Percentiles rank a stretch among this genome's conserved stretches.
Conservation (phyloP, 2,888 invertebrate species). For the Scaptodrosophila latifasciaeformis region DNA sequence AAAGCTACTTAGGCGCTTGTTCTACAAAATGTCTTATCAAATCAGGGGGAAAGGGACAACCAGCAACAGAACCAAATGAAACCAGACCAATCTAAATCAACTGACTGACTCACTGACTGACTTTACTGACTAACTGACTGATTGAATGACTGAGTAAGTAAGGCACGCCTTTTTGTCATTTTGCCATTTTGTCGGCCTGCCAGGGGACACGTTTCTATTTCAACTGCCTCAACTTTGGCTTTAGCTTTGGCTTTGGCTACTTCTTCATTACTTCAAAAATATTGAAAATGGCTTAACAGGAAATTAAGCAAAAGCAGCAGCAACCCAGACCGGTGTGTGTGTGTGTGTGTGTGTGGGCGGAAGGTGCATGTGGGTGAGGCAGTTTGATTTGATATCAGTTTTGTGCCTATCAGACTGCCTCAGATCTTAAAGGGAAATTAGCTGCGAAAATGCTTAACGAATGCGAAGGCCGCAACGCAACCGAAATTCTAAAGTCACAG, state of each 20-base stretch:
- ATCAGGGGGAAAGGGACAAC: no score
- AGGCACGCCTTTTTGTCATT: constrained; percentile 40
- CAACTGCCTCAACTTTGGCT: constrained; percentile 32
- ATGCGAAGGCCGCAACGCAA: constrained; percentile 43
- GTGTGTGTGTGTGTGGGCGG: not conserved
- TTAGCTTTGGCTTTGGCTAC: constrained; percentile 28
- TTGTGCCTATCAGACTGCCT: constrained; percentile 46
- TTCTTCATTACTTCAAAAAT: constrained; percentile 46
- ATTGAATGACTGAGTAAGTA: constrained; percentile 20
- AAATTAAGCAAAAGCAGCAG: constrained; percentile 61
- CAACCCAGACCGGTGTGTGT: constrained; percentile 13
- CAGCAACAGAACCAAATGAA: no score
- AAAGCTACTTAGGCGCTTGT: constrained; percentile 31
- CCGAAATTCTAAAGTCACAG: not conserved
- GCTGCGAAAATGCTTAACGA: constrained; percentile 62
- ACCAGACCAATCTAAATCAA: no score
- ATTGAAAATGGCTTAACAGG: constrained; percentile 62
- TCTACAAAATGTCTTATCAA: constrained; percentile 35
- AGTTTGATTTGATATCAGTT: constrained; percentile 10
- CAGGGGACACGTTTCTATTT: not conserved
- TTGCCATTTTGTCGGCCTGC: constrained; percentile 15
- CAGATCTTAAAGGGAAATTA: constrained; percentile 64
- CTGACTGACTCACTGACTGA: constrained; percentile 30
- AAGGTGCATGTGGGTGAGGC: not conserved
- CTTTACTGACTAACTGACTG: constrained; percentile 31